Percentiles rank a stretch among this genome's conserved stretches.
Conservation (phyloP, 1,140 invertebrate genomes). For the Phthorimaea operculella region DNA sequence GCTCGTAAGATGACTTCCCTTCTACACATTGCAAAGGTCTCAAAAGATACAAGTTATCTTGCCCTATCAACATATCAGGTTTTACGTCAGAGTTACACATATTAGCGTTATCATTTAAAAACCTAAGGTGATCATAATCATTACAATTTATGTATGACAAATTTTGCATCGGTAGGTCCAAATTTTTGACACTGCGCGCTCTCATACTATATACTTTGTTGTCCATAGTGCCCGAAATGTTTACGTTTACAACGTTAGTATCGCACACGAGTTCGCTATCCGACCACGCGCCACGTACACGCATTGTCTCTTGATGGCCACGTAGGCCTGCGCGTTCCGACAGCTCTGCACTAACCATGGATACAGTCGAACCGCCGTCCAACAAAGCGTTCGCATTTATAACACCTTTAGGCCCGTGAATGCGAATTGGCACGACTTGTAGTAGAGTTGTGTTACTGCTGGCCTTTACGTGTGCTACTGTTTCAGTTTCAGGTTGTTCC, state of each 20-base stretch:
- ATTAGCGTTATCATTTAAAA: neutral
- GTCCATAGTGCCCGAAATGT: neutral
- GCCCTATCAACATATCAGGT: no score
- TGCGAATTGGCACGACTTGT: no score
- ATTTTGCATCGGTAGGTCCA: slow-evolving; percentile 2
- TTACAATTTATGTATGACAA: neutral
- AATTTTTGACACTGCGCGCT: neutral
- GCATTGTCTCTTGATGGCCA: neutral
- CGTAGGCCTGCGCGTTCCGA: neutral
- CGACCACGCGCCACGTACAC: neutral
- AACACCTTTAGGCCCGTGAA: no score
- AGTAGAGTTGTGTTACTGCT: no score
- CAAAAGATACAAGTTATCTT: no score
- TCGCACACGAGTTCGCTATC: neutral
- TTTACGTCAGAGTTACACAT: no score
- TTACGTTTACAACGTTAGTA: neutral
- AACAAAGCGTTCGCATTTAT: neutral
- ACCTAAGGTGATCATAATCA: neutral
- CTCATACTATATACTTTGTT: neutral
- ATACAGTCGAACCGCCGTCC: neutral
- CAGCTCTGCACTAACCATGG: neutral
- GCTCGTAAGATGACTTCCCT: neutral
- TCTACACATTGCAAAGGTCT: neutral
- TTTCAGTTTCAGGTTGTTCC: no score
- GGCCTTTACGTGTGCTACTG: no score